Base-by-base conservation (phyloP, 2,113 vertebrate genomes). In the Semicossyphus pulcher region DNA sequence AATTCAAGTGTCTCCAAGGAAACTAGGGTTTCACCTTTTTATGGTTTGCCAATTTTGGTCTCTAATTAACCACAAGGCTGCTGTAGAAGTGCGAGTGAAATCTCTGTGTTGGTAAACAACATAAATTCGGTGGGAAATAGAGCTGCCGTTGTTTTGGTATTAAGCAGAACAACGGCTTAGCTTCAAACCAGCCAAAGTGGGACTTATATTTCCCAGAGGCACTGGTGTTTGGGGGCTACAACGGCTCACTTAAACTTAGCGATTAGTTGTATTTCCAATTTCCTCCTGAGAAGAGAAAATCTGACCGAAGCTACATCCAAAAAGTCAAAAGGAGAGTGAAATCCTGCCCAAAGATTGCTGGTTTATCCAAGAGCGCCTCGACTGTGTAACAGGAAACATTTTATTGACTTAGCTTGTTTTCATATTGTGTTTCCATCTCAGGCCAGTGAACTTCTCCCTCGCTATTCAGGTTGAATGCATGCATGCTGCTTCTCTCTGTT, bases 1-100 rank as follows among this genome's bases (percentile, higher is more conserved):
- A 48, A 65, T 47, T 47, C 29, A 25, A 49, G 45, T 15, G 56
- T 91, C 72, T 74, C 81, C 74, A 69, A 78, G 73, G 85, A 68
- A 86, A 88, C 70, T 3, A 67, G 26, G 51, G 9, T 78, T 76
- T 26, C 16, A 42, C 25, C 47, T 67, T 74, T 62, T 34, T 51
- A 62, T 23, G 31, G 7, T 44, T 20, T 51, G 10, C 21, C 10
- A 53, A 47, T 48, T 21, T 53, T 71, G 42, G 23, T 54, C 32
- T 70, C 75, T 80, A 71, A 82, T 87, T 62, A 65, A 69, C 71
- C 53, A 18, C 71, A 60, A 37, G 6, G 6, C 29, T 75, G 45
- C 47, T 45, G 34, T 44, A 31, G 70, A 21, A n/a, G 49, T 54
- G 28, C 16, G 12, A 59, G 45, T 49, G 45, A 31, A 80, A 34